Conservation (phyloP, 2,888 invertebrate species). For the Mesorhabditis sp. region DNA sequence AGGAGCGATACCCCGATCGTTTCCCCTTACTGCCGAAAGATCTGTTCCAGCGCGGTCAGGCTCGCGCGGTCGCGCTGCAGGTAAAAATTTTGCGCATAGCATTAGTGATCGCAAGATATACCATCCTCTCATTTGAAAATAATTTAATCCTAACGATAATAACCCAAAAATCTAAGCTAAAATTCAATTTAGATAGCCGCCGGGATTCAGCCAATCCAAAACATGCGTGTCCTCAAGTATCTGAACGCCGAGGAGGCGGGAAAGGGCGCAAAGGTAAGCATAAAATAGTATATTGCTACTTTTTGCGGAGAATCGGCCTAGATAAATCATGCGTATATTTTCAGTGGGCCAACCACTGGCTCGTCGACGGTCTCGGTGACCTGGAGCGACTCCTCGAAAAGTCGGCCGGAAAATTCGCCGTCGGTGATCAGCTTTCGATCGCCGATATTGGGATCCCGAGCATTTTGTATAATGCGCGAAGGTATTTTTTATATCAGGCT, state of each 20-base stretch:
- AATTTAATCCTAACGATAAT: too few species aligned
- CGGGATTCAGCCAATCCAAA: constrained; percentile 93
- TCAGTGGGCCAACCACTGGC: constrained; percentile 47
- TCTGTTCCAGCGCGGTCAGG: constrained; percentile 79
- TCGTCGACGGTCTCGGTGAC: constrained; percentile 65
- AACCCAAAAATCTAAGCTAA: too few species aligned
- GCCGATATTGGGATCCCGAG: constrained; percentile 93
- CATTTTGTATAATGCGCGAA: constrained; percentile 87
- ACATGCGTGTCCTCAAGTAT: constrained; percentile 79
- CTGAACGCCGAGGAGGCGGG: constrained; percentile 37
- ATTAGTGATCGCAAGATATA: too few species aligned
- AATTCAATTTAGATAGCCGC: constrained; percentile 70
- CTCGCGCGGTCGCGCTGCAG: constrained; percentile 59
- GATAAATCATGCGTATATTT: too few species aligned
- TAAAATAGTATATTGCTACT: not conserved
- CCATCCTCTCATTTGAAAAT: too few species aligned
- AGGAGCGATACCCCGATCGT: constrained; percentile 22
- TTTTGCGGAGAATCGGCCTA: too few species aligned
- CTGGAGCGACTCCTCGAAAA: constrained; percentile 79
- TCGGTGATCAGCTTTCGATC: constrained; percentile 83
- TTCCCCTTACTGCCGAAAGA: constrained; percentile 79
- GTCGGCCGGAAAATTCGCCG: constrained; percentile 74
- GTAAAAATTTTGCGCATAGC: constrained; percentile 24
- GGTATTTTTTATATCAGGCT: constrained; percentile 63
- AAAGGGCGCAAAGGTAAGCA: constrained; percentile 28